Percentiles rank a stretch among this genome's conserved stretches.
phyloP scores from a whole-genome alignment of 2,797 vertebrate species.

The Knipowitschia caucasica region DNA sequence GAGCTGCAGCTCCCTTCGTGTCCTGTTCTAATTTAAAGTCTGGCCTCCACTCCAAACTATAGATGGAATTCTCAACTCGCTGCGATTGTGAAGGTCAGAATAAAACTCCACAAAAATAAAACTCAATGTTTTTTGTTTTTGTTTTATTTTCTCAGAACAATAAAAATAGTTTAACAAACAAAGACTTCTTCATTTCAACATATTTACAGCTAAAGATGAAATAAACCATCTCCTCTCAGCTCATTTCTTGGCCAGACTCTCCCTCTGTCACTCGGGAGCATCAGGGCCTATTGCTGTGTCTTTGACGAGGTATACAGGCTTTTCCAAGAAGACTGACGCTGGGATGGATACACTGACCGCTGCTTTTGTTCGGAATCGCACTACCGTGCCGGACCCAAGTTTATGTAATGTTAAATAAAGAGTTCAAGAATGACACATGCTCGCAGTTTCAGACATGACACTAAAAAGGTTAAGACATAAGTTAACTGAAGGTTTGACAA shows the following conservation, averaged over 20 bases:
- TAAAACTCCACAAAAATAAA: slow-evolving; percentile 11
- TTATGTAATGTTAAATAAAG: slow-evolving; percentile 44
- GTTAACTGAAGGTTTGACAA: slow-evolving; percentile 30
- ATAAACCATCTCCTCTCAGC: slow-evolving; percentile 70
- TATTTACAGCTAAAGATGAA: slow-evolving; percentile 78
- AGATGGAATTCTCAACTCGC: slow-evolving; percentile 5
- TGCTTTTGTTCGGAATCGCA: slow-evolving; percentile 61
- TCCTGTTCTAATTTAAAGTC: slow-evolving; percentile 15
- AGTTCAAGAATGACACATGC: slow-evolving; percentile 45
- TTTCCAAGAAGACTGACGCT: slow-evolving; percentile 62
- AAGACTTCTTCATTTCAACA: slow-evolving; percentile 72
- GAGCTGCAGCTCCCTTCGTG: slow-evolving; percentile 11
- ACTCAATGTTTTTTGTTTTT: slow-evolving; percentile 55
- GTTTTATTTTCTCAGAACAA: slow-evolving; percentile 76
- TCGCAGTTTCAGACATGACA: slow-evolving; percentile 47
- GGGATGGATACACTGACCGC: slow-evolving; percentile 42
- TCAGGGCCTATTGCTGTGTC: slow-evolving; percentile 74
- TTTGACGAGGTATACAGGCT: slow-evolving; percentile 77
- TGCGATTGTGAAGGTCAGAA: slow-evolving; percentile 30
- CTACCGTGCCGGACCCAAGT: slow-evolving; percentile 40
- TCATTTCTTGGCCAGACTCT: slow-evolving; percentile 60
- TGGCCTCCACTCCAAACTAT: slow-evolving; percentile 13
- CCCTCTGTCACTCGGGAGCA: slow-evolving; percentile 39
- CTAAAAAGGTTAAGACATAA: slow-evolving; percentile 40
- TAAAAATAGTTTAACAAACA: slow-evolving; percentile 84